Conservation (phyloP, 1,140 invertebrate genomes). For the Nomia melanderi region DNA sequence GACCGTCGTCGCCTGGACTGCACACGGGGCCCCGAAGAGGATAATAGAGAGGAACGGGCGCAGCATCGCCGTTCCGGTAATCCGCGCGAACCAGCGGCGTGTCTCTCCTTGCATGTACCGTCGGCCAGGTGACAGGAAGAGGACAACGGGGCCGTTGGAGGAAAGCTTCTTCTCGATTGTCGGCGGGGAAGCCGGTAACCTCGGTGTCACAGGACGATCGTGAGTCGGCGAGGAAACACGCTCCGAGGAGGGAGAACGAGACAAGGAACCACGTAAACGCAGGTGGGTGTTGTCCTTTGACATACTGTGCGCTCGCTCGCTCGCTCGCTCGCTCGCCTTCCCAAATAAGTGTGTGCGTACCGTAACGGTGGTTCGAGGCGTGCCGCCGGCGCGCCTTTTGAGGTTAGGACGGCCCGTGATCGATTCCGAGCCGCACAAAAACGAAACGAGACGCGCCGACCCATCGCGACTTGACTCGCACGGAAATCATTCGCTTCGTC, state of each 20-base stretch:
- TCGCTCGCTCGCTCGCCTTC: no score
- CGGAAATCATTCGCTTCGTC: background rate
- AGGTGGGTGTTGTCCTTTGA: slow-evolving; percentile 64
- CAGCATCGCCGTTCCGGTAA: no score
- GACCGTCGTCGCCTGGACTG: background rate
- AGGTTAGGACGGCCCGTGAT: slow-evolving; percentile 67
- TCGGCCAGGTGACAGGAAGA: slow-evolving; percentile 59
- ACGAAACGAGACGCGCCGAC: background rate
- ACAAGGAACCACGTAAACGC: slow-evolving; percentile 38
- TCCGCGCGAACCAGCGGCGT: background rate
- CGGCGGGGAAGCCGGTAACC: slow-evolving; percentile 2
- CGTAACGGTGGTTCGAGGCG: slow-evolving; percentile 28
- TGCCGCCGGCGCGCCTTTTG: slow-evolving; percentile 51
- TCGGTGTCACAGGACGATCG: background rate
- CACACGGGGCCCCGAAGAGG: slow-evolving; percentile 15
- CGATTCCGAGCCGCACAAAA: slow-evolving; percentile 41
- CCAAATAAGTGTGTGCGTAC: slow-evolving; percentile 40
- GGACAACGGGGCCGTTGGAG: slow-evolving; percentile 3
- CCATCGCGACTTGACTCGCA: background rate
- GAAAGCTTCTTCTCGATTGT: background rate
- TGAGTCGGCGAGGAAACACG: no score
- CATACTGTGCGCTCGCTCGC: background rate
- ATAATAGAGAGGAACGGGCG: slow-evolving; percentile 27
- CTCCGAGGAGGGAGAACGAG: background rate
- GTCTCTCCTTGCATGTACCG: slow-evolving; percentile 55